Conservation (phyloP, 1,140 invertebrate genomes). For the Solen grandis region DNA sequence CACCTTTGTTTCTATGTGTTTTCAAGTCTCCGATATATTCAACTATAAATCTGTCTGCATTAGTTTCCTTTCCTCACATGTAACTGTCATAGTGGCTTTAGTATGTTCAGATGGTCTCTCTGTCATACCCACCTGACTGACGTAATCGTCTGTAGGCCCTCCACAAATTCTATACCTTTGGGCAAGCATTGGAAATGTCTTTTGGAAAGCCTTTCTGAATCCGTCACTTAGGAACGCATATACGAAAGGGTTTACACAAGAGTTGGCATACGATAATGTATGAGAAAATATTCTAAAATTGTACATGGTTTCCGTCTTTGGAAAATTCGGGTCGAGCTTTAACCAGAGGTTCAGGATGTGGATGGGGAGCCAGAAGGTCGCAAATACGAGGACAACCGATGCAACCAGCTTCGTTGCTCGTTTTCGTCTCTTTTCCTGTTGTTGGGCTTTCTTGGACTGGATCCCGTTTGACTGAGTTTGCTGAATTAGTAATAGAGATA, state of each 20-base stretch:
- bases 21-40: background rate
- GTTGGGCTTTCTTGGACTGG: slow-evolving; percentile 37
- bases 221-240: slow-evolving; percentile 95
- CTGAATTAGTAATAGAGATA: slow-evolving; percentile 19
- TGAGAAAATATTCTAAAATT: slow-evolving; percentile 92
- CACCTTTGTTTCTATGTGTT: too few species aligned
- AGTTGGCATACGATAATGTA: slow-evolving; percentile 95
- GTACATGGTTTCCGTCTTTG: slow-evolving; percentile 83
- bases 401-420: slow-evolving; percentile 96
- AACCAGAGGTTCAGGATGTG: slow-evolving; percentile 84
- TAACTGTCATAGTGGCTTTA: slow-evolving; percentile 13
- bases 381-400: slow-evolving; percentile 96
- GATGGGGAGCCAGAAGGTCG: slow-evolving; percentile 96
- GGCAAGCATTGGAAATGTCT: slow-evolving; percentile 65
- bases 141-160: slow-evolving; percentile 30
- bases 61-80: slow-evolving; percentile 22
- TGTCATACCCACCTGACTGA: slow-evolving; percentile 11
- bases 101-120: slow-evolving; percentile 32
- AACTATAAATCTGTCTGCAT: slow-evolving; percentile 50
- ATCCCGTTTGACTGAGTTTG: slow-evolving; percentile 33
- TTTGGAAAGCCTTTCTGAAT: slow-evolving; percentile 89
- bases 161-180: slow-evolving; percentile 47
- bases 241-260: slow-evolving; percentile 96
- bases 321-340: slow-evolving; percentile 66
- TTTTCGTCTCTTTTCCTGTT: slow-evolving; percentile 82